These are phyloP conservation scores for Ctenicera cuprea DNA, from an alignment of 2,888 invertebrate species.

Conservation along the genomic window DNA sequence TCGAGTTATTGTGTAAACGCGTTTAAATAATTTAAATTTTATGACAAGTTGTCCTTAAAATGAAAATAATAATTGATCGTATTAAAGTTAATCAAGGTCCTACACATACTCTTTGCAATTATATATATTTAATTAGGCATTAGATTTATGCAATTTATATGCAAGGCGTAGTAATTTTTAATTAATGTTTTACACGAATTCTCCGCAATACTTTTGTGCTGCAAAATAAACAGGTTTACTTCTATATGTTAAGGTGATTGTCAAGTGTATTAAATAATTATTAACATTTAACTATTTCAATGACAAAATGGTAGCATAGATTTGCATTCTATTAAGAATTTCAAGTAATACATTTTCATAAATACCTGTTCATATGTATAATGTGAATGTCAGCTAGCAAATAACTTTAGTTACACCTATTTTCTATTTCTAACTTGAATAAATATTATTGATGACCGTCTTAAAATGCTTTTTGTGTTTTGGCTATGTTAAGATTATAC, in stretches of 20 bases:
- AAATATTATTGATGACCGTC: too few species aligned
- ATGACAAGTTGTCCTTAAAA: slow-evolving; percentile 44
- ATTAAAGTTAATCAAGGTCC: slow-evolving; percentile 51
- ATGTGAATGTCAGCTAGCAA: too few species aligned
- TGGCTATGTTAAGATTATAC: too few species aligned
- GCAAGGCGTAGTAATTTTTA: slow-evolving; percentile 47
- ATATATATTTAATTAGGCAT: slow-evolving; percentile 45
- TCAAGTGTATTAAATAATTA: slow-evolving; percentile 51
- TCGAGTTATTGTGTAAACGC: slow-evolving; percentile 12
- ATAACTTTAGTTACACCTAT: too few species aligned
- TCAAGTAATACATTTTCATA: too few species aligned
- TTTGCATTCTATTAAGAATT: slow-evolving; percentile 45
- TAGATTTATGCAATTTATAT: slow-evolving; percentile 49
- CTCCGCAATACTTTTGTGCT: slow-evolving; percentile 33
- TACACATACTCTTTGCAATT: slow-evolving; percentile 36
- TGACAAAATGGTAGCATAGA: slow-evolving; percentile 51
- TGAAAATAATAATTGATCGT: slow-evolving; percentile 38
- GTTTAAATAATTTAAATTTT: slow-evolving; percentile 36
- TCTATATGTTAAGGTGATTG: slow-evolving; percentile 45
- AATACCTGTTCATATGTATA: too few species aligned
- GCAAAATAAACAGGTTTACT: slow-evolving; percentile 47
- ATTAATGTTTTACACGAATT: slow-evolving; percentile 35
- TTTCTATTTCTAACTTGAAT: too few species aligned
- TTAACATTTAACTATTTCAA: slow-evolving; percentile 54
- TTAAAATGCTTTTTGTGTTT: too few species aligned